A percentile compares a stretch with the other conserved stretches of the same genome.
These are phyloP conservation scores for Willowsia nigromaculata DNA, from an alignment of 2,888 invertebrate species.

Conservation along the genomic window DNA sequence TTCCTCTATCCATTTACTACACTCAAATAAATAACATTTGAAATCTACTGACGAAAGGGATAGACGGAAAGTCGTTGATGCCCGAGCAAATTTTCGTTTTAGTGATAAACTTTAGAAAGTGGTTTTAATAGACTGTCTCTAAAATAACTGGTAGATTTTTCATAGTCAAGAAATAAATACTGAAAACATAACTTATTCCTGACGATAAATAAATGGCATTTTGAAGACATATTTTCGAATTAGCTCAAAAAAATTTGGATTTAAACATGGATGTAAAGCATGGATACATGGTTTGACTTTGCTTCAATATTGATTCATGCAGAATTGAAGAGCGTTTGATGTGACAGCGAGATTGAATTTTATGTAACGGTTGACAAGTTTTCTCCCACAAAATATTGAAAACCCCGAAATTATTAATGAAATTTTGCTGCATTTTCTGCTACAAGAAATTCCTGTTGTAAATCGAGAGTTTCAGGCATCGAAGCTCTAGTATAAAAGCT, in stretches of 20 bases:
- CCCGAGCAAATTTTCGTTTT: not conserved
- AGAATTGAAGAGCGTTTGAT: no score
- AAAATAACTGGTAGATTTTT: conserved; percentile 19
- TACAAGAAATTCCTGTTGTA: no score
- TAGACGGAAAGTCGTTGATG: not conserved
- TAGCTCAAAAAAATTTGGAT: not conserved
- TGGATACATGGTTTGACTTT: no score
- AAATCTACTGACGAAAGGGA: not conserved
- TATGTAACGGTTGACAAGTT: no score
- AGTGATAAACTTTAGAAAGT: not conserved
- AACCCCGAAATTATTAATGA: no score
- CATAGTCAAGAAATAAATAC: conserved; percentile 49
- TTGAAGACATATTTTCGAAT: not conserved
- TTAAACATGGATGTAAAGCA: no score
- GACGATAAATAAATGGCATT: not conserved
- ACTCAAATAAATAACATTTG: not conserved
- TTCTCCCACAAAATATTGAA: no score
- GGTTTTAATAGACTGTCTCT: not conserved
- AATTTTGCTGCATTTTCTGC: no score
- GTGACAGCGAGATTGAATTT: no score
- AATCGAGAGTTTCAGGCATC: no score
- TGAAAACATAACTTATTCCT: not conserved
- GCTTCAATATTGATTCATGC: no score
- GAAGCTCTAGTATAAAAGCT: no score
- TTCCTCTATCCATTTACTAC: not conserved